Percentiles rank a stretch among this genome's conserved stretches.
These are phyloP conservation scores for Orchesella flavescens DNA, from an alignment of 2,888 invertebrate genomes.

Conservation along the genomic window DNA sequence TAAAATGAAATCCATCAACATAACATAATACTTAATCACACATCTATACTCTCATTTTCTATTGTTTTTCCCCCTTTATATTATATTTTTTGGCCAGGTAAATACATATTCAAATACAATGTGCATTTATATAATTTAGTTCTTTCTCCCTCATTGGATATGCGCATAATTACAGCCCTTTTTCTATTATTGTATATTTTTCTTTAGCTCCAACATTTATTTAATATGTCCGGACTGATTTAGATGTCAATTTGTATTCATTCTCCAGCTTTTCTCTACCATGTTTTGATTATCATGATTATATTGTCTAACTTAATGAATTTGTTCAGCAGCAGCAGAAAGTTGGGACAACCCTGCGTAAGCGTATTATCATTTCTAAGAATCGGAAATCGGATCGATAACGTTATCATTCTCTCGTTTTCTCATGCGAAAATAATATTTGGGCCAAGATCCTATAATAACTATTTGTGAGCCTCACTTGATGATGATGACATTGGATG, in stretches of 20 bases:
- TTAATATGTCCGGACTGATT: neutral
- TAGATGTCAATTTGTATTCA: slow-evolving; percentile 4
- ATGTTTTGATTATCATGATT: slow-evolving; percentile 4
- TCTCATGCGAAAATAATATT: slow-evolving; percentile 16
- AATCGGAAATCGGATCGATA: neutral
- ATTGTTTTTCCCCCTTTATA: too few relatives aligned
- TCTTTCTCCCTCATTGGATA: slow-evolving; percentile 24
- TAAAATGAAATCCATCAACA: too few relatives aligned
- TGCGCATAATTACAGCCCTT: slow-evolving; percentile 49
- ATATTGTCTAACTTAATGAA: neutral
- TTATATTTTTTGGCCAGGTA: too few relatives aligned
- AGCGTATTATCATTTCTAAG: too few relatives aligned
- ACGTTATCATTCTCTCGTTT: neutral
- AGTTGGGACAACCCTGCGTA: too few relatives aligned
- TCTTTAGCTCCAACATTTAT: neutral
- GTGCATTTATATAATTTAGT: too few relatives aligned
- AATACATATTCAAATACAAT: too few relatives aligned
- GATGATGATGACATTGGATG: too few relatives aligned
- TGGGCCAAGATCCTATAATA: slow-evolving; percentile 50
- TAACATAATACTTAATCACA: too few relatives aligned
- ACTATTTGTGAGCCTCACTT: too few relatives aligned
- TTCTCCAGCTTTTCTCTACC: neutral
- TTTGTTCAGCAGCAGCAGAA: too few relatives aligned
- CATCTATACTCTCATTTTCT: too few relatives aligned
- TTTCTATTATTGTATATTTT: slow-evolving; percentile 28